These are phyloP conservation scores for Trichopoda pennipes DNA, from an alignment of 2,888 invertebrate species.

Conservation along the genomic window DNA sequence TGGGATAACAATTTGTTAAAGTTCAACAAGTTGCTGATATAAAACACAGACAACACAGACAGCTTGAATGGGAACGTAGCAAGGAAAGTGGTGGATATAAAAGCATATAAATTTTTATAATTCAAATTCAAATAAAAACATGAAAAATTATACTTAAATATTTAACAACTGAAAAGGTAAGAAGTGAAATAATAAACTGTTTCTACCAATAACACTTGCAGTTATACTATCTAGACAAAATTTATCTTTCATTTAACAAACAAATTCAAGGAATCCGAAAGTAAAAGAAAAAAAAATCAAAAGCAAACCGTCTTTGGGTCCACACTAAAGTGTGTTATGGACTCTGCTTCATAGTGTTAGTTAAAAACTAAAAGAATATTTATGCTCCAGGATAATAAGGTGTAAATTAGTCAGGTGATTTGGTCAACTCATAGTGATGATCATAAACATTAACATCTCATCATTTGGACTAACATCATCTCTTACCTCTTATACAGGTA, in stretches of 20 bases:
- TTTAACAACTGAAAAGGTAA: constrained; percentile 6
- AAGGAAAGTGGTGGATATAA: background rate
- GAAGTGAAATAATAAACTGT: background rate
- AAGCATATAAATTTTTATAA: constrained; percentile 27
- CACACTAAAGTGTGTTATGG: background rate
- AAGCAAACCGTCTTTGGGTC: background rate
- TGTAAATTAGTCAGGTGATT: constrained; percentile 37
- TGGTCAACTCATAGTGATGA: constrained; percentile 7
- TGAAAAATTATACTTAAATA: constrained; percentile 22
- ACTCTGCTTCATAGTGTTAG: background rate
- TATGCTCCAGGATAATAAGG: constrained; percentile 31
- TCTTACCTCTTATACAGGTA: background rate
- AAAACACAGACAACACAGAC: too few relatives aligned
- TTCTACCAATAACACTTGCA: background rate
- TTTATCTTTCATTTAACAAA: background rate
- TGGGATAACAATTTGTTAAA: constrained; percentile 71
- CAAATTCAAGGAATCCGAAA: background rate
- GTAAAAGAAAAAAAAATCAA: background rate
- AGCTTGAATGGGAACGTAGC: background rate
- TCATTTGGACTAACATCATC: background rate
- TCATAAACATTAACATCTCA: constrained; percentile 6
- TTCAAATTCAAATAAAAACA: constrained; percentile 27
- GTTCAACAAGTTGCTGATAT: constrained; percentile 70
- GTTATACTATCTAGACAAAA: background rate
- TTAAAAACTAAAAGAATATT: constrained; percentile 31